Percentiles rank a stretch among this genome's conserved stretches.
These are phyloP conservation scores for Willowsia nigromaculata DNA, from an alignment of 2,888 invertebrate species.

Conservation along the genomic window DNA sequence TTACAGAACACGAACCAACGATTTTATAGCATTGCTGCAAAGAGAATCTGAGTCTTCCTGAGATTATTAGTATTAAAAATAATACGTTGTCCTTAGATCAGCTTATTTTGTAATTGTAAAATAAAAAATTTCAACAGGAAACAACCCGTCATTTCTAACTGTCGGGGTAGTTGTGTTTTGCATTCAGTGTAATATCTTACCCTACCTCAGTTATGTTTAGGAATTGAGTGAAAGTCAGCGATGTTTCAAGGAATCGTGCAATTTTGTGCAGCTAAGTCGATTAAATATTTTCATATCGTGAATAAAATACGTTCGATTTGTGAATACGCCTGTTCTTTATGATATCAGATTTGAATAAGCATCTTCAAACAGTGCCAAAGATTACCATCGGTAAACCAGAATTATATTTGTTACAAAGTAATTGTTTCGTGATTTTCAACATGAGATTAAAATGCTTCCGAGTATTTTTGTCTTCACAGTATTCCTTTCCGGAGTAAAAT, in stretches of 20 bases:
- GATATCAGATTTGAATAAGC: constrained; percentile 38
- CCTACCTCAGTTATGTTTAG: constrained; percentile 58
- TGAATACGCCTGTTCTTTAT: not conserved
- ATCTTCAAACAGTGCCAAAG: constrained; percentile 71
- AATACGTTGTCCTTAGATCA: not conserved
- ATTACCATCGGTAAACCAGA: constrained; percentile 57
- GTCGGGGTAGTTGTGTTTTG: not conserved
- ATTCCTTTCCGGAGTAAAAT: not conserved
- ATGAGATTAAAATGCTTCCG: constrained; percentile 24
- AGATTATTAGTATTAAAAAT: constrained; percentile 38
- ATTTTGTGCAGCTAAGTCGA: constrained; percentile 29
- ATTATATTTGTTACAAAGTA: constrained; percentile 21
- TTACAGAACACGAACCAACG: constrained; percentile 77
- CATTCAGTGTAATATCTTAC: not conserved
- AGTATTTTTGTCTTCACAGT: not conserved
- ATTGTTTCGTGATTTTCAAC: constrained; percentile 32
- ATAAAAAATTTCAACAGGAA: not conserved
- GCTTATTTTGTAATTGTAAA: not conserved
- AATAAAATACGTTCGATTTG: not conserved
- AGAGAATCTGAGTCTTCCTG: constrained; percentile 43
- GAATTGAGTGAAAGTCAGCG: not conserved
- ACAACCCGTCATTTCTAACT: not conserved
- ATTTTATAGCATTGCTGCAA: constrained; percentile 70
- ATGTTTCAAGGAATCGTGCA: constrained; percentile 10
- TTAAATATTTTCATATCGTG: constrained; percentile 20